Evolutionary conservation across 2,113 vertebrate genomes (phyloP).

Genomic region (Capreolus pygargus): DNA sequence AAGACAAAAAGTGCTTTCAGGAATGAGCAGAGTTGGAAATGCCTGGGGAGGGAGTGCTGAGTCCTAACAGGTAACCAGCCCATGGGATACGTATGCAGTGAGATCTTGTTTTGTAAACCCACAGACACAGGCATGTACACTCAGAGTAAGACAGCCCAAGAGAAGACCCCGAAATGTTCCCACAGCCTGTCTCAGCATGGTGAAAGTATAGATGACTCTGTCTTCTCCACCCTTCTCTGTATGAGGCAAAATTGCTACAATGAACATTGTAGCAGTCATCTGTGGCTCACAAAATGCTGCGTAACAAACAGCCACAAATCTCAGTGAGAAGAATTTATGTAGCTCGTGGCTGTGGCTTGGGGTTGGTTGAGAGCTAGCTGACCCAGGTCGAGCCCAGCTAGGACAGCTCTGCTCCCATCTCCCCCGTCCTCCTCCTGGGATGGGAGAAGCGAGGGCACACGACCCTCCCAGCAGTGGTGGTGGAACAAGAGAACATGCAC

Average conservation of each 20-base stretch:
- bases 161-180: accelerated
- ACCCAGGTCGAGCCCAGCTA: background rate
- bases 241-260: accelerated
- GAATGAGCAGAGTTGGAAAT: background rate
- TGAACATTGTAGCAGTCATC: background rate
- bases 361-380: background rate
- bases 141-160: background rate
- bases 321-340: accelerated
- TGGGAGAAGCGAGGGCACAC: accelerated
- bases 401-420: background rate
- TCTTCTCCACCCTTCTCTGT: background rate
- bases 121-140: accelerated
- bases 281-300: accelerated
- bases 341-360: accelerated
- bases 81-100: accelerated
- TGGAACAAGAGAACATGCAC: accelerated
- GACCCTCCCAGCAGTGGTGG: accelerated
- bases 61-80: too few relatives aligned
- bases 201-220: background rate
- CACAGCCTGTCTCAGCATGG: constrained; percentile 36
- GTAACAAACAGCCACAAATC: background rate
- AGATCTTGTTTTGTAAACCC: background rate
- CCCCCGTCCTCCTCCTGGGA: background rate
- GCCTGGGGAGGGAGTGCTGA: background rate
- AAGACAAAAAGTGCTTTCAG: background rate